These are phyloP conservation scores for Dynastes maya DNA, from an alignment of 2,888 invertebrate genomes.

Conservation along the genomic window DNA sequence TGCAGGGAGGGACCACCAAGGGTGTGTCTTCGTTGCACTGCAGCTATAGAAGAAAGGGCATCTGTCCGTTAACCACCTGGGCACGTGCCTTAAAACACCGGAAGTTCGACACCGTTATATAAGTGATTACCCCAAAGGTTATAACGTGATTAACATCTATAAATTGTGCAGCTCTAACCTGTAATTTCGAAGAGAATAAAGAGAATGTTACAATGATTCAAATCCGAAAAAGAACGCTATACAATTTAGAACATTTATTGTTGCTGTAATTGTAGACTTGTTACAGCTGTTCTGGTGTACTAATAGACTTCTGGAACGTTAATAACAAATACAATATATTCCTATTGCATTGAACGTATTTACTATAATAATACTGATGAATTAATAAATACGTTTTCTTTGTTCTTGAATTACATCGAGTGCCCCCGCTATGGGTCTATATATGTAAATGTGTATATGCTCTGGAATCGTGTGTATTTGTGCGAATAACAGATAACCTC, in stretches of 20 bases:
- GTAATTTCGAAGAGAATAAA: not conserved
- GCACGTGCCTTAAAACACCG: not conserved
- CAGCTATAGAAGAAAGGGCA: not conserved
- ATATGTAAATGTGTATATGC: not conserved
- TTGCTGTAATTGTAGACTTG: not conserved
- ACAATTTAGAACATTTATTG: not conserved
- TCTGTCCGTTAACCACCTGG: slow-evolving; percentile 9
- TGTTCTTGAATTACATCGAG: not conserved
- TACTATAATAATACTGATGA: not conserved
- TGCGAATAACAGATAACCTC: slow-evolving; percentile 33
- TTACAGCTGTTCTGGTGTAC: not conserved
- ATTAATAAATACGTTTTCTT: not conserved
- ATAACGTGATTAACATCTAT: slow-evolving; percentile 1
- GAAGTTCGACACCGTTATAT: slow-evolving; percentile 1
- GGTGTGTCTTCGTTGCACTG: not conserved
- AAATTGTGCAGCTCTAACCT: not conserved
- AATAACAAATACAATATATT: too few relatives aligned
- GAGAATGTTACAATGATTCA: not conserved
- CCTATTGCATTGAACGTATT: not conserved
- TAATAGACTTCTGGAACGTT: not conserved
- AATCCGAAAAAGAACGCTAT: not conserved
- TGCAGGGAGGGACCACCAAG: not conserved
- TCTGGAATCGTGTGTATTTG: slow-evolving; percentile 2
- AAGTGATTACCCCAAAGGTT: not conserved
- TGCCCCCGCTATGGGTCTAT: not conserved